These are phyloP conservation scores for Micronycteris hirsuta DNA, from an alignment of 2,113 vertebrate genomes.

Conservation along the genomic window DNA sequence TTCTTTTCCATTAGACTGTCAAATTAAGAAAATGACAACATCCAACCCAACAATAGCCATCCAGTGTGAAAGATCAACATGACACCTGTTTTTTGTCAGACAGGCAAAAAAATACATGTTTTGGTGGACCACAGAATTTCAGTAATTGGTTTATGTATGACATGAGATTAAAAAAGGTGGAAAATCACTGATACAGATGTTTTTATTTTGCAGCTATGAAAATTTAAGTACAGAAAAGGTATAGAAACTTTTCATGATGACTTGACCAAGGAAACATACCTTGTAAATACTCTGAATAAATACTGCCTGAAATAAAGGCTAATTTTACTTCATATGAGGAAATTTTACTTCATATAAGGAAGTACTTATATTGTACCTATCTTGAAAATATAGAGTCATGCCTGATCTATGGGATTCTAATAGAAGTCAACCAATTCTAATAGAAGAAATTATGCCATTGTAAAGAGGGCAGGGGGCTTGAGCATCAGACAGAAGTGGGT, in stretches of 20 bases:
- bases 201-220: neutral
- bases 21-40: too few species aligned
- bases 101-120: too few species aligned
- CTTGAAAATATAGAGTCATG: neutral
- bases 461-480: neutral
- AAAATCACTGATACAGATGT: neutral
- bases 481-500: neutral
- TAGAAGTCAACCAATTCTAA: neutral
- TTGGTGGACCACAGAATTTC: too few species aligned
- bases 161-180: too few species aligned
- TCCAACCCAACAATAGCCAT: too few species aligned
- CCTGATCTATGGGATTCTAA: too few species aligned
- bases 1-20: too few species aligned
- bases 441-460: neutral
- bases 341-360: neutral
- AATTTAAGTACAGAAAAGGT: neutral
- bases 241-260: neutral
- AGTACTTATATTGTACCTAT: neutral
- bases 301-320: neutral
- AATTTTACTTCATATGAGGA: neutral
- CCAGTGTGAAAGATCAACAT: too few species aligned
- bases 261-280: neutral
- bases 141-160: too few species aligned
- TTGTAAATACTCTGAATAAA: neutral
- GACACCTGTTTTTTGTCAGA: too few species aligned